Base-by-base conservation (phyloP, 2,888 invertebrate genomes). In the Tipula helvola region DNA sequence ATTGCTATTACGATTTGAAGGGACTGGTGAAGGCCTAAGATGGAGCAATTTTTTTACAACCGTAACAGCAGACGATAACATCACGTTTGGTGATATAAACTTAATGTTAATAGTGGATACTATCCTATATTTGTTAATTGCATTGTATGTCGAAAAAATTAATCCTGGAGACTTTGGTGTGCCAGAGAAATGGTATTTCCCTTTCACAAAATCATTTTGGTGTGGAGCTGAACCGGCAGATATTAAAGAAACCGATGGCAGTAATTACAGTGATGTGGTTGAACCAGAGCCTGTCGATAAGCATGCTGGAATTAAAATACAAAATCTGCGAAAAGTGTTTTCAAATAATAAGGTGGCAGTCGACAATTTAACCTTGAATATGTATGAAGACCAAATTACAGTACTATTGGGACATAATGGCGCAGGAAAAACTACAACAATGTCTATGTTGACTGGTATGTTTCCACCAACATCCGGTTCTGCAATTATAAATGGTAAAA, bases 371-470 rank as follows among this genome's bases (percentile, higher is more conserved):
- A 93, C 93, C n/a, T 89, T 97, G 87, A 96, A 96, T 89, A 95
- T 98, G 93, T 98, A 96, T 90, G 95, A 96, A 89, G 95, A 96
- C 87, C 97, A 98, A 92, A 97, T 98, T 88, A 97, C 97, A 0
- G 97, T 96, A 1, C 90, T 96, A 13, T 91, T 97, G 71, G 96
- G 96, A 0, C 96, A 96, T 87, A 91, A 91, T 88, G 98, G 98
- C 2, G 98, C 98, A 85, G 98, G 98, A 10, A 98, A 98, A 92
- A 97, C 97, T 0, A 98, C 98, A 0, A 97, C 97, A 0, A 97
- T 98, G 93, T 96, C 97, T 0, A 97, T 98, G 95, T 91, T 98
- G 83, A 97, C 97, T 57, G 97, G 95, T n/a, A 93, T 95, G 89
- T 91, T 94, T 87, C 93, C 93, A 41, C 93, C 94, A 2, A 94